Conservation (phyloP, 2,113 vertebrate genomes). For the Galeopterus variegatus region DNA sequence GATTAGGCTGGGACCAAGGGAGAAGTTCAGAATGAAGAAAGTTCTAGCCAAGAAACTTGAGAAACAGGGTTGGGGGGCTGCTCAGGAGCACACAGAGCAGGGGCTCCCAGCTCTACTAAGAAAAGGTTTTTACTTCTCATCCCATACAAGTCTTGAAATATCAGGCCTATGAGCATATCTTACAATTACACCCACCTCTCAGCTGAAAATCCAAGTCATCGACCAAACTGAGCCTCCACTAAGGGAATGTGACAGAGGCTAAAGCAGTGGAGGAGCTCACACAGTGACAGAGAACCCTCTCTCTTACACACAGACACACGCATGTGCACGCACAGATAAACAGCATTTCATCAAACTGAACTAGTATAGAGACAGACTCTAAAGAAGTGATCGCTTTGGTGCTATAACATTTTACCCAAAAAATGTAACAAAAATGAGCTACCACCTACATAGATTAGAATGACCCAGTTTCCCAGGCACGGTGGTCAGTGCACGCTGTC, state of each 20-base stretch:
- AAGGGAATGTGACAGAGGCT: neutral
- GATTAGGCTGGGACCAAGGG: neutral
- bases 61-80: neutral
- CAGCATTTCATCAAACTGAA: neutral
- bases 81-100: neutral
- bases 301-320: neutral
- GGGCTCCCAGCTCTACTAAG: neutral
- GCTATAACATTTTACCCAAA: neutral
- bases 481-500: neutral
- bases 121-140: neutral
- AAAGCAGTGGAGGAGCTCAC: neutral
- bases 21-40: neutral
- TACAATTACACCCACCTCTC: neutral
- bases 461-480: neutral
- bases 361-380: neutral
- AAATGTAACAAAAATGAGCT: neutral
- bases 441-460: neutral
- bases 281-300: neutral
- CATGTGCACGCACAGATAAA: neutral
- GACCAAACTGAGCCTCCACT: neutral
- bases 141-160: neutral
- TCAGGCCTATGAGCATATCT: neutral
- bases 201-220: neutral
- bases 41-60: neutral
- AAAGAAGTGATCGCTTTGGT: neutral